A percentile compares a stretch with the other conserved stretches of the same genome.
These are phyloP conservation scores for Chanos chanos DNA, from an alignment of 2,797 vertebrate genomes.

Conservation along the genomic window DNA sequence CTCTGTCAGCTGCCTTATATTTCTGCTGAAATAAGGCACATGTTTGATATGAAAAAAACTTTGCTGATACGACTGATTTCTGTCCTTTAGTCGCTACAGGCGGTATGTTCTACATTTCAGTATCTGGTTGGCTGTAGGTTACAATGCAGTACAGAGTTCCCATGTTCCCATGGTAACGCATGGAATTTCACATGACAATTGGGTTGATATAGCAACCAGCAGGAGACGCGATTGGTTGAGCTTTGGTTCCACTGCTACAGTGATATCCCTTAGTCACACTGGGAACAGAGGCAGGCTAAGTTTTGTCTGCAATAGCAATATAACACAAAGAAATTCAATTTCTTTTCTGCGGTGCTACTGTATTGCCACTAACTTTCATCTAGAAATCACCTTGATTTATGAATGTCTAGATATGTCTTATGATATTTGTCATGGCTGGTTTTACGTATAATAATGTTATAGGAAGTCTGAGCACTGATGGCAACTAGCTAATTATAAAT, in stretches of 20 bases:
- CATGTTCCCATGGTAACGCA: slow-evolving; percentile 65
- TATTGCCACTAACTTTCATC: too few relatives aligned
- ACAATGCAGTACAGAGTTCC: slow-evolving; percentile 18
- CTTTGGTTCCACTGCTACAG: too few relatives aligned
- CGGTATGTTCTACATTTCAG: background rate
- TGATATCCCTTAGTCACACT: slow-evolving; percentile 43
- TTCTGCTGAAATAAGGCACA: too few relatives aligned
- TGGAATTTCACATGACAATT: slow-evolving; percentile 54
- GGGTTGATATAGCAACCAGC: slow-evolving; percentile 62
- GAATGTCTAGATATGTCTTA: too few relatives aligned
- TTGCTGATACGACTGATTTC: too few relatives aligned
- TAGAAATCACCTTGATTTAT: too few relatives aligned
- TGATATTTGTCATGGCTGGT: too few relatives aligned
- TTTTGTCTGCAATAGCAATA: background rate
- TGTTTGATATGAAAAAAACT: too few relatives aligned
- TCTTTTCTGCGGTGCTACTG: background rate
- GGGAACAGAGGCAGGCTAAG: slow-evolving; percentile 4
- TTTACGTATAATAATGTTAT: too few relatives aligned
- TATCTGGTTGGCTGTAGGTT: slow-evolving; percentile 21
- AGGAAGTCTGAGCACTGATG: too few relatives aligned
- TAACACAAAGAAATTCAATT: background rate
- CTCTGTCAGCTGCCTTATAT: too few relatives aligned
- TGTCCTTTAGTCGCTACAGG: background rate
- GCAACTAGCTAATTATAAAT: too few relatives aligned
- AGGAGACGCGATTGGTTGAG: slow-evolving; percentile 43